A percentile compares a stretch with the other conserved stretches of the same genome.
Conservation (phyloP, 2,888 invertebrate species). For the Flexamia atlantica region DNA sequence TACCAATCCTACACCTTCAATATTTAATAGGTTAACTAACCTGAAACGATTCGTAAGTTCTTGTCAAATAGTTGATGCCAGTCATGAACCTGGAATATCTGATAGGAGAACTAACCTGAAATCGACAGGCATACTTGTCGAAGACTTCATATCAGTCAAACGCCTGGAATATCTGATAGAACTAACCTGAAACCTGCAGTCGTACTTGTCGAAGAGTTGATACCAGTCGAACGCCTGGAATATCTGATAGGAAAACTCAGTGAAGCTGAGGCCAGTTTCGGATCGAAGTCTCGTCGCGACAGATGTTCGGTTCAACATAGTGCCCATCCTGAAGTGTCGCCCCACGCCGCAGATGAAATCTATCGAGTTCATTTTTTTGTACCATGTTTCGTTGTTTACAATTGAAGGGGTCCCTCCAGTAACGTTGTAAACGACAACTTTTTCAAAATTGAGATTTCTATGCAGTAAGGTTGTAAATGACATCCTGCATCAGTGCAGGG, state of each 20-base stretch:
- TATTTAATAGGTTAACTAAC: too few species aligned
- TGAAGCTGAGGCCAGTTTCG: slow-evolving; percentile 93
- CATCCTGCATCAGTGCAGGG: too few species aligned
- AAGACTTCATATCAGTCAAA: slow-evolving; percentile 80
- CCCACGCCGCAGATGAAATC: slow-evolving; percentile 90
- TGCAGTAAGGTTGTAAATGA: too few species aligned
- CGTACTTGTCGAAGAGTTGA: slow-evolving; percentile 81
- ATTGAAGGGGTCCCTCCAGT: too few species aligned
- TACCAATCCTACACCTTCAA: too few species aligned
- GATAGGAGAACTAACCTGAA: slow-evolving; percentile 78
- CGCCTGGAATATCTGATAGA: slow-evolving; percentile 86
- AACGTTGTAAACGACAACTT: too few species aligned
- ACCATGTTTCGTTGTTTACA: too few species aligned
- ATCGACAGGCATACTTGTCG: slow-evolving; percentile 76
- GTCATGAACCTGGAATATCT: too few species aligned
- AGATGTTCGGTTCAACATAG: slow-evolving; percentile 90
- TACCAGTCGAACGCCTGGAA: slow-evolving; percentile 82
- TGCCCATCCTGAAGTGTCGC: slow-evolving; percentile 91
- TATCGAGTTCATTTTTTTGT: slow-evolving; percentile 84
- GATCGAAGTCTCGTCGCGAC: slow-evolving; percentile 87
- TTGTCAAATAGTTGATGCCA: too few species aligned
- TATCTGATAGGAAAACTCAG: slow-evolving; percentile 97
- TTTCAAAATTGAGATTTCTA: too few species aligned
- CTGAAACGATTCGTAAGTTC: too few species aligned
- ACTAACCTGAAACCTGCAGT: too few species aligned